phyloP scores from a whole-genome alignment of 2,888 invertebrate genomes.

The Spisula solida region DNA sequence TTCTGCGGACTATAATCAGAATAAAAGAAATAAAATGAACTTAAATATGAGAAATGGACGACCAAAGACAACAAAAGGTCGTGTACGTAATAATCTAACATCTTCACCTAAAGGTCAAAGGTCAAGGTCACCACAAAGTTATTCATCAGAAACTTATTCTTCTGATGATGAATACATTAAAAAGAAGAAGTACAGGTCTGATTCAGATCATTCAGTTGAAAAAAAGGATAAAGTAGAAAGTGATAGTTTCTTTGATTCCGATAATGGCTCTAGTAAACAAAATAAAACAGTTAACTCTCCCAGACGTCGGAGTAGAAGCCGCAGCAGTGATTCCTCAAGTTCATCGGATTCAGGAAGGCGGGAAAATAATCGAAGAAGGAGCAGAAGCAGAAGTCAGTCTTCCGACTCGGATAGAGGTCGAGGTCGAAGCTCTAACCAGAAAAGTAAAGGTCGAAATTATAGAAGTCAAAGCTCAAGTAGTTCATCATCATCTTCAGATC shows the following conservation, averaged over 20 bases:
- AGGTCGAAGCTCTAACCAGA: neutral
- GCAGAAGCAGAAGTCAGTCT: neutral
- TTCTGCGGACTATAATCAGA: conserved; percentile 66
- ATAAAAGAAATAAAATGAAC: conserved; percentile 56
- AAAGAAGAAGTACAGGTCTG: conserved; percentile 48
- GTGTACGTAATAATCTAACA: conserved; percentile 49
- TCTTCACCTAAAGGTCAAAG: conserved; percentile 56
- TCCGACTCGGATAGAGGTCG: neutral
- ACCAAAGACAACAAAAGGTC: conserved; percentile 58
- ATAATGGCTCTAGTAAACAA: conserved; percentile 31
- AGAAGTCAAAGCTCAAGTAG: conserved; percentile 33
- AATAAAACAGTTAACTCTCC: conserved; percentile 19
- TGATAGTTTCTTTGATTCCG: conserved; percentile 69
- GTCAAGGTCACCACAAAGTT: conserved; percentile 63
- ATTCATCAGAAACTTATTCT: conserved; percentile 67
- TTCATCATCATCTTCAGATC: conserved; percentile 29
- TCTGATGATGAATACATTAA: conserved; percentile 62
- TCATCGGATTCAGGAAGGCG: neutral
- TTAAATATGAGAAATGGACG: conserved; percentile 43
- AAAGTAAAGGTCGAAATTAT: neutral
- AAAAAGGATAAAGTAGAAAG: conserved; percentile 42
- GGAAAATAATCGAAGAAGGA: neutral
- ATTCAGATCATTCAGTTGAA: conserved; percentile 49
- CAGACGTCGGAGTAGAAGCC: conserved; percentile 28
- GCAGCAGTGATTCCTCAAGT: conserved; percentile 8